Evolutionary conservation across 1,140 invertebrate genomes (phyloP).

Genomic region (Trissolcus basalis): DNA sequence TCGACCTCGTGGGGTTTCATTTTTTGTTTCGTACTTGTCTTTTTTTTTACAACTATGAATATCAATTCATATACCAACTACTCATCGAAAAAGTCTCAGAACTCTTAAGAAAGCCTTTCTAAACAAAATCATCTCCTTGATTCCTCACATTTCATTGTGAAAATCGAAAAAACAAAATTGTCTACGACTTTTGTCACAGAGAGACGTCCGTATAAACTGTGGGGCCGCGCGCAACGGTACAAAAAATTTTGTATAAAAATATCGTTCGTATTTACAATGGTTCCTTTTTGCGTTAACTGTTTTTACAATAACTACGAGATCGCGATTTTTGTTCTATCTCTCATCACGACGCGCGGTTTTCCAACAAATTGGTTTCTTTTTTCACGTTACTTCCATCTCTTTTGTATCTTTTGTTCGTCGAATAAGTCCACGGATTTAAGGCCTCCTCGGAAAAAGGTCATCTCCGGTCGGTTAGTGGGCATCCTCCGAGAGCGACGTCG

Average conservation of each 20-base stretch:
- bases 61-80: no score
- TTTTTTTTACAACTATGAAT: no score
- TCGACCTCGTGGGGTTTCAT: no score
- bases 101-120: no score
- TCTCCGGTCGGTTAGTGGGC: slow-evolving; percentile 65
- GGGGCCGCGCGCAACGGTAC: slow-evolving; percentile 59
- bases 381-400: not conserved
- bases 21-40: no score
- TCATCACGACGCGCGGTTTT: no score
- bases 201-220: slow-evolving; percentile 52
- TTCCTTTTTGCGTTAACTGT: slow-evolving; percentile 66
- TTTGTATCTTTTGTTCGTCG: not conserved
- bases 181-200: not conserved
- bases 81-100: no score
- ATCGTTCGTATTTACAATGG: slow-evolving; percentile 68
- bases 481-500: slow-evolving; percentile 73
- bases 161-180: not conserved
- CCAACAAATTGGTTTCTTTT: no score
- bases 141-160: no score
- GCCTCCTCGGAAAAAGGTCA: slow-evolving; percentile 41
- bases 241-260: slow-evolving; percentile 77
- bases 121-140: no score
- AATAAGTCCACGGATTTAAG: slow-evolving; percentile 19
- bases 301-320: slow-evolving; percentile 68
- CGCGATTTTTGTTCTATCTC: slow-evolving; percentile 3